Evolutionary conservation across 1,140 invertebrate genomes (phyloP), one percentile per base, ranked within the genome.

Genomic region (Hylaeus anthracinus): DNA sequence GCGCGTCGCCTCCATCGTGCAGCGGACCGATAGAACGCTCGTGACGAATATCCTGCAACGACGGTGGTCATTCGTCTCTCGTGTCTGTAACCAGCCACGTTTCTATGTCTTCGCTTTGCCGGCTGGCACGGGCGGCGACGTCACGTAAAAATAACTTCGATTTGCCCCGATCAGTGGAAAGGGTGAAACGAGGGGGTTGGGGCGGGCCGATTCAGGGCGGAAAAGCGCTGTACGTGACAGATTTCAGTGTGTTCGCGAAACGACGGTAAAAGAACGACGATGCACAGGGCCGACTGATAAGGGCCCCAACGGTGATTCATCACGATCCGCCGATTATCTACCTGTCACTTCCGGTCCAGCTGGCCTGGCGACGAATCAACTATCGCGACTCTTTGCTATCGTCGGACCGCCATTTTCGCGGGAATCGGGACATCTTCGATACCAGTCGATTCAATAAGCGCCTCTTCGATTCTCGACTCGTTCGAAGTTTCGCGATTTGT

Each of bases 141-240:
- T 83, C 80, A 81, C 82, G 83, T 88, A 87, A 88, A 90, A 89
- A 86, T 89, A 89, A 88, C 83, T 89, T 87, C 88, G 86, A 90
- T 88, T 84, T 86, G 71, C 74, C 73, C 73, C 63, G 85, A 85
- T 85, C 74, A 56, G 78, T 12, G 39, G 70, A n/a, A 79, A 72
- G 14, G 63, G 26, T 4, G 73, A 70, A 69, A 53, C 65, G 58
- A 37, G 43, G 26, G 66, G 48, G 48, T 26, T 12, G 61, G n/a
- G 43, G 43, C 2, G 9, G 10, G 4, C 4, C n/a, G 69, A 39
- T 26, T 39, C 77, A 4, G 65, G 37, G 8, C 58, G 64, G 53
- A 43, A 76, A 43, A 65, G 56, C 48, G 53, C 60, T 76, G 80
- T 58, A 75, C 83, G 84, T 75, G 85, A 85, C 83, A 72, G 83